Base-by-base conservation (phyloP, 2,888 invertebrate species). In the Yponomeuta evonymella region DNA sequence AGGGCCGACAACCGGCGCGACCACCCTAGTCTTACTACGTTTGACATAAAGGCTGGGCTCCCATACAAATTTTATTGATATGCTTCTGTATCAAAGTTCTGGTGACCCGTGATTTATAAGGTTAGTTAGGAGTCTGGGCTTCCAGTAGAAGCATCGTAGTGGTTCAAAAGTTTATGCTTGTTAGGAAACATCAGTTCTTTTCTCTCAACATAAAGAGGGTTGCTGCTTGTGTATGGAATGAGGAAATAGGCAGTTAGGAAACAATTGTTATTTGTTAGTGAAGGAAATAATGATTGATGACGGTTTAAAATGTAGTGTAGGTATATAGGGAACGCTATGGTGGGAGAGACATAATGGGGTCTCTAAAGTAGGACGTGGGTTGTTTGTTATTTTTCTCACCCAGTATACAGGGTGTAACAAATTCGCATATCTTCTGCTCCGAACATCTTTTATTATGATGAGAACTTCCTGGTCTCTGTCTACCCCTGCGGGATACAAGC, bases 241-340 rank as follows among this genome's bases (percentile, higher is more conserved):
- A 58, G 51, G 51, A 58, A 58, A 58, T 58, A 58, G 51, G 51
- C 51, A 58, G 51, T 58, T 58, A 58, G 51, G 51, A 15, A 58
- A 58, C 51, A 58, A 58, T 58, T 58, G 51, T 58, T 58, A 58
- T 58, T 58, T 58, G 51, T 58, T 58, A 58, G 15, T 43, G 51
- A 58, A 58, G 15, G 12, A 58, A 58, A 58, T 58, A 58, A 12
- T 58, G 51, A 58, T 58, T 58, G 51, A 58, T 15, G 51, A 58
- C 8, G 12, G 3, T 58, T 58, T 15, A 15, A 58, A 58, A 15
- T 58, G 43, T 8, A 43, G 8, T 43, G 6, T 1, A 43, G 5
- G 36, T 36, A 36, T 36, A 36, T 36, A 36, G 43, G 43, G 5
- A 43, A 43, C 8, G 9, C 6, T 8, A 43, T 4, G 15, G 12